Conservation (phyloP, 35 echinoderm and acorn worm genomes). For the Diadema setosum region DNA sequence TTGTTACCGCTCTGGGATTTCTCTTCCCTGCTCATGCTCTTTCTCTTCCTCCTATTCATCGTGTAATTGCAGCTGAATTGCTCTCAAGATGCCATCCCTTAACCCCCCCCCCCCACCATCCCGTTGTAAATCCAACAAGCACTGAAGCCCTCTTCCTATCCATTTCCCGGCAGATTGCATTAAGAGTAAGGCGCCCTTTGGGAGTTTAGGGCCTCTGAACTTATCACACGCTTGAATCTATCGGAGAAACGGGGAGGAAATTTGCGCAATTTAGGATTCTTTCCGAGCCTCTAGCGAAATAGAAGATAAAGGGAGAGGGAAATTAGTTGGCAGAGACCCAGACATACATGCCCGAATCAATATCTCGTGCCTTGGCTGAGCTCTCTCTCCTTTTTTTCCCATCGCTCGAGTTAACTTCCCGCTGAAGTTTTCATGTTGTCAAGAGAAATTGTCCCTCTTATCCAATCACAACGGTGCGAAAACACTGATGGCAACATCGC, state of each 20-base stretch:
- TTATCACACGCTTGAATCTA: not conserved
- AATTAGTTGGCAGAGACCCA: not conserved
- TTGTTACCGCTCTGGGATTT: no score
- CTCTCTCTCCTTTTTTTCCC: no score
- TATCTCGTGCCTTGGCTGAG: not conserved
- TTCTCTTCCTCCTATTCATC: conserved; percentile 2
- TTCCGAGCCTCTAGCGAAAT: no score
- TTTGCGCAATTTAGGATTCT: not conserved
- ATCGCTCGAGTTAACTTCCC: not conserved
- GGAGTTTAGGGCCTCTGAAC: not conserved
- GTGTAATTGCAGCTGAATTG: not conserved
- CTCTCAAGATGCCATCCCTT: not conserved
- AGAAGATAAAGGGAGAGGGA: not conserved
- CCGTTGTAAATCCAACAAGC: no score
- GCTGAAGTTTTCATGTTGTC: not conserved
- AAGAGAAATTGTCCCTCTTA: no score
- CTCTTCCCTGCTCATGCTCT: no score
- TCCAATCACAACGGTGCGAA: no score
- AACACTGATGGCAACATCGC: no score
- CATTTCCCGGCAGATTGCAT: not conserved
- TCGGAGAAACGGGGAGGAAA: not conserved
- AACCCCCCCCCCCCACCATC: no score
- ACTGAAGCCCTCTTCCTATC: not conserved
- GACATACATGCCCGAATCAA: no score
- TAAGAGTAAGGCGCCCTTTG: not conserved